Conservation (phyloP, 2,888 invertebrate genomes). For the Tolmerus cingulatus region DNA sequence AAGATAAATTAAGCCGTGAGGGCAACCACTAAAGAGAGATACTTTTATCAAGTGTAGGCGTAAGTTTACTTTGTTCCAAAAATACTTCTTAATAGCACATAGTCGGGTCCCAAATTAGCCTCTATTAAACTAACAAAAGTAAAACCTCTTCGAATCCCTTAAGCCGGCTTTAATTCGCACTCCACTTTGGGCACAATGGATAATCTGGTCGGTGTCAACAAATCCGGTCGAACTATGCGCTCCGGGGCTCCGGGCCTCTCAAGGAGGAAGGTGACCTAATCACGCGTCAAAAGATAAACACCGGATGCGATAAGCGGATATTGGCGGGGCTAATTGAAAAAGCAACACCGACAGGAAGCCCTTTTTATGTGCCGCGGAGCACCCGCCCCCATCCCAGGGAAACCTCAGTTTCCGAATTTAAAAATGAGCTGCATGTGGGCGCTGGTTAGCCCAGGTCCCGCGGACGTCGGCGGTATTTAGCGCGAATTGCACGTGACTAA, state of each 20-base stretch:
- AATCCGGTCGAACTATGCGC: background rate
- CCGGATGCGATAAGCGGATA: conserved; percentile 32
- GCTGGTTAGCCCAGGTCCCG: background rate
- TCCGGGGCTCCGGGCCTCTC: background rate
- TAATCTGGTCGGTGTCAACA: background rate
- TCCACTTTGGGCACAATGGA: background rate
- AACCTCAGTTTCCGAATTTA: conserved; percentile 38
- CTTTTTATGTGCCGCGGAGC: background rate
- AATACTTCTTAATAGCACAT: background rate
- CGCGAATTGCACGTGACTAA: conserved; percentile 47
- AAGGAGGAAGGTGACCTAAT: conserved; percentile 17
- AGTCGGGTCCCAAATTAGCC: background rate
- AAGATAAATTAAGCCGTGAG: background rate
- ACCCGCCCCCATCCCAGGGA: background rate
- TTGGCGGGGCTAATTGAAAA: conserved; percentile 1
- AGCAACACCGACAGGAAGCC: background rate
- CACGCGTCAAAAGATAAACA: conserved; percentile 26
- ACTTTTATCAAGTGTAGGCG: background rate
- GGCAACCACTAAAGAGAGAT: background rate
- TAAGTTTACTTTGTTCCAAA: background rate
- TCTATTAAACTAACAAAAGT: background rate
- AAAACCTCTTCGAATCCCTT: background rate
- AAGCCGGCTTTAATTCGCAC: background rate
- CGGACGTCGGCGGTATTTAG: conserved; percentile 39
- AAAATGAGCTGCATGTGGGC: background rate